A percentile compares a stretch with the other conserved stretches of the same genome.
Conservation (phyloP, 2,113 vertebrate genomes). For the Semnornis frantzii region DNA sequence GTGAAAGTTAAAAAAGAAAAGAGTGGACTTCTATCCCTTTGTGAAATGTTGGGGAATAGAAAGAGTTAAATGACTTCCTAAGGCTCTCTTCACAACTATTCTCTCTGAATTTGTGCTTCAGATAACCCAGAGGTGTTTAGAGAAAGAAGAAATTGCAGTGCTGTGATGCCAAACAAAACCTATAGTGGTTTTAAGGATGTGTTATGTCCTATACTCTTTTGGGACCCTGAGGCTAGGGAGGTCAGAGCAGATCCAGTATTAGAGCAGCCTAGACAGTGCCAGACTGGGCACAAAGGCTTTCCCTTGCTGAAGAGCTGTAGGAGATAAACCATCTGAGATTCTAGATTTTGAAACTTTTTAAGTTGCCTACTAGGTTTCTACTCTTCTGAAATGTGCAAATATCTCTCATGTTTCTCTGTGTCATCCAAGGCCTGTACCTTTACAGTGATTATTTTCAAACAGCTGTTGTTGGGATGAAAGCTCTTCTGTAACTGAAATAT, state of each 20-base stretch:
- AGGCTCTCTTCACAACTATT: neutral
- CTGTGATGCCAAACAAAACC: neutral
- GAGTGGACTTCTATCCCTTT: neutral
- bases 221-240: neutral
- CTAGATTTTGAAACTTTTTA: neutral
- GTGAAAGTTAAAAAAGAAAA: neutral
- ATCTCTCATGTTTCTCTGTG: neutral
- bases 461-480: neutral
- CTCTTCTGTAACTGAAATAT: neutral
- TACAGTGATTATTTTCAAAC: neutral
- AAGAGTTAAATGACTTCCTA: neutral
- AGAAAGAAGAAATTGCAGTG: neutral
- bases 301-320: neutral
- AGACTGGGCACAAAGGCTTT: neutral
- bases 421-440: neutral
- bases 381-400: neutral
- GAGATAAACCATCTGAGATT: neutral
- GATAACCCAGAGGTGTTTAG: neutral
- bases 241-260: neutral
- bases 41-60: neutral
- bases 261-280: neutral
- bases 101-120: neutral
- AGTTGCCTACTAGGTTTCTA: neutral
- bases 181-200: neutral
- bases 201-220: neutral